phyloP scores from a whole-genome alignment of 2,797 vertebrate genomes.

The Molothrus aeneus region DNA sequence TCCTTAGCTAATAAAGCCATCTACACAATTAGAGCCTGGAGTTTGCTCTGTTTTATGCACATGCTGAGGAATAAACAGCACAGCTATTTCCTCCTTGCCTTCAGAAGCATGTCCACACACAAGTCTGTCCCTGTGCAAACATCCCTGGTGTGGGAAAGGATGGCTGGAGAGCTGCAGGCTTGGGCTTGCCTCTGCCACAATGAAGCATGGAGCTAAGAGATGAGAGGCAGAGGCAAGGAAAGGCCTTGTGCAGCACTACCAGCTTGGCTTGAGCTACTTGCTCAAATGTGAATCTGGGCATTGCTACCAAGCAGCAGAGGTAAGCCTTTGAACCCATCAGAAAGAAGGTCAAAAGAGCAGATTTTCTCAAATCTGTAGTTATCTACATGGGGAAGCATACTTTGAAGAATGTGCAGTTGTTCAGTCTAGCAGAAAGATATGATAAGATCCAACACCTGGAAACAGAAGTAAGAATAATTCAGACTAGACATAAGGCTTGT shows the following conservation, averaged over 20 bases:
- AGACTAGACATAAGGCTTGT: neutral
- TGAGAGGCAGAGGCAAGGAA: neutral
- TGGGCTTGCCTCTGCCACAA: neutral
- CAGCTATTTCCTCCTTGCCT: neutral
- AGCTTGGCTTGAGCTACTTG: neutral
- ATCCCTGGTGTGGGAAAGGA: neutral
- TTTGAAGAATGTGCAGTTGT: conserved; percentile 6
- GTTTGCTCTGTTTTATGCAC: neutral
- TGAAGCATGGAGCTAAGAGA: neutral
- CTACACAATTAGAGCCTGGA: neutral
- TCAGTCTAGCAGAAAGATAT: neutral
- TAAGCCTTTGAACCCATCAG: conserved; percentile 10
- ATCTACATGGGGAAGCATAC: neutral
- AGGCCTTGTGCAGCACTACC: neutral
- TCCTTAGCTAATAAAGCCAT: neutral
- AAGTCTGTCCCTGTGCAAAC: neutral
- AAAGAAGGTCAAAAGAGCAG: conserved; percentile 21
- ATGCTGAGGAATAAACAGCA: neutral
- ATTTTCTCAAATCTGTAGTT: conserved; percentile 15
- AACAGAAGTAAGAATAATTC: conserved; percentile 10
- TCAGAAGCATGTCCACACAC: neutral
- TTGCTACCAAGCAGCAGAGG: neutral
- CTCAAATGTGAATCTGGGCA: neutral
- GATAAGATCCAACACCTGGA: neutral
- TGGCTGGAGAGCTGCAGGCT: neutral